Conservation (phyloP, 2,888 invertebrate species). For the Rotaria macrura region DNA sequence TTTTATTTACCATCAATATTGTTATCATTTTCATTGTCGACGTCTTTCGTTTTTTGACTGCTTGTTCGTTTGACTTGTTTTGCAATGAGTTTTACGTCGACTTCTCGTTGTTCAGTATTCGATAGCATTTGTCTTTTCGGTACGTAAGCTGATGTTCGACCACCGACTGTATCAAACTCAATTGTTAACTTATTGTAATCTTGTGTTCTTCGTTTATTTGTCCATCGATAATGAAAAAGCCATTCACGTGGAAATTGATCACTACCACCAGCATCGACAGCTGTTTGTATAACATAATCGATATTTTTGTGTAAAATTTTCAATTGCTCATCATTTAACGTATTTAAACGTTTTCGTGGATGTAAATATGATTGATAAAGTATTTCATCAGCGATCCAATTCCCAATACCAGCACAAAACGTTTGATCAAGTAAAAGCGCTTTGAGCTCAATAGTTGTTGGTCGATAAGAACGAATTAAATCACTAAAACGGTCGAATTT, state of each 20-base stretch:
- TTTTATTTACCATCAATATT: background rate
- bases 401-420: constrained; percentile 3
- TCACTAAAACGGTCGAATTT: background rate
- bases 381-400: constrained; percentile 19
- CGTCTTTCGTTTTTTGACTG: background rate
- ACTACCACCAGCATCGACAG: constrained; percentile 2
- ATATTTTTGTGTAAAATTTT: background rate
- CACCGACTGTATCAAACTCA: background rate
- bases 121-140: background rate
- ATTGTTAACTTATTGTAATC: background rate
- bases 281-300: background rate
- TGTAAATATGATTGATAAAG: background rate
- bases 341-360: constrained; percentile 1
- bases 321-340: background rate
- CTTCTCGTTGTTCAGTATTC: background rate
- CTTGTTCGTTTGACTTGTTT: background rate
- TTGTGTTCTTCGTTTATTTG: background rate
- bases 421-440: constrained; percentile 7
- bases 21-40: background rate
- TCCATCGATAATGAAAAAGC: constrained; percentile 18
- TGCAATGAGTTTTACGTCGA: background rate
- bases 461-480: background rate
- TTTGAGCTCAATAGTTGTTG: background rate
- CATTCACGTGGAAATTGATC: background rate
- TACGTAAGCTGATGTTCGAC: constrained; percentile 19